A percentile compares a stretch with the other conserved stretches of the same genome.
Evolutionary conservation across 2,113 vertebrate genomes (phyloP).

Genomic region (Romanogobio albipinnatus): DNA sequence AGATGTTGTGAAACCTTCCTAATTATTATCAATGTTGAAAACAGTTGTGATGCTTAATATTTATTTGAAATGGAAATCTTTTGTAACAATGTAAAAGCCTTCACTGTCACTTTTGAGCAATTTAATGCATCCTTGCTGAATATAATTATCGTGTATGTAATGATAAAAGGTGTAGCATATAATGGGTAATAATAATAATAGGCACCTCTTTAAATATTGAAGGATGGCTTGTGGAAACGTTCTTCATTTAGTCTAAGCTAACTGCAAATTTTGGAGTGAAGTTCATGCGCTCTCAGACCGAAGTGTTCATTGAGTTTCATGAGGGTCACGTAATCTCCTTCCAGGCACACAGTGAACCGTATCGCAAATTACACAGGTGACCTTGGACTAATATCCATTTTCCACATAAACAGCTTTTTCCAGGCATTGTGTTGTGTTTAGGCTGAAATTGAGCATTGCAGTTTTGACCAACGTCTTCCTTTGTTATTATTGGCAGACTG

Average conservation of each 20-base stretch:
- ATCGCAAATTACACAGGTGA: not conserved
- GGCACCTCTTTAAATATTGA: not conserved
- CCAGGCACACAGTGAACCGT: not conserved
- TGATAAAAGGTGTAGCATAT: no score
- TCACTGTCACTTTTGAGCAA: no score
- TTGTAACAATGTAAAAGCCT: not conserved
- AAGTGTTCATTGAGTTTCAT: not conserved
- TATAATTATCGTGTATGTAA: no score
- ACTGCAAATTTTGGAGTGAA: not conserved
- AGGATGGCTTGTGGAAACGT: not conserved
- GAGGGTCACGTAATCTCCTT: conserved; percentile 8
- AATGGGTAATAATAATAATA: no score
- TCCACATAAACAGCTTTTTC: not conserved
- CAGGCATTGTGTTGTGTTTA: not conserved
- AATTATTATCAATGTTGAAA: not conserved
- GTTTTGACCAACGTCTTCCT: not conserved
- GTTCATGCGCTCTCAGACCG: not conserved
- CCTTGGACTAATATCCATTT: conserved; percentile 16
- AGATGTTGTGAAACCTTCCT: not conserved
- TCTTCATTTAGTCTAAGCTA: not conserved
- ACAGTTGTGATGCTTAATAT: not conserved
- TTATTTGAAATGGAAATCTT: not conserved
- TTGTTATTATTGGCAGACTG: conserved; percentile 73
- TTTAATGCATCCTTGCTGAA: no score
- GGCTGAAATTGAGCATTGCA: not conserved